Percentiles rank a stretch among this genome's conserved stretches.
These are phyloP conservation scores for Eudemis profundana DNA, from an alignment of 2,888 invertebrate genomes.

Conservation along the genomic window DNA sequence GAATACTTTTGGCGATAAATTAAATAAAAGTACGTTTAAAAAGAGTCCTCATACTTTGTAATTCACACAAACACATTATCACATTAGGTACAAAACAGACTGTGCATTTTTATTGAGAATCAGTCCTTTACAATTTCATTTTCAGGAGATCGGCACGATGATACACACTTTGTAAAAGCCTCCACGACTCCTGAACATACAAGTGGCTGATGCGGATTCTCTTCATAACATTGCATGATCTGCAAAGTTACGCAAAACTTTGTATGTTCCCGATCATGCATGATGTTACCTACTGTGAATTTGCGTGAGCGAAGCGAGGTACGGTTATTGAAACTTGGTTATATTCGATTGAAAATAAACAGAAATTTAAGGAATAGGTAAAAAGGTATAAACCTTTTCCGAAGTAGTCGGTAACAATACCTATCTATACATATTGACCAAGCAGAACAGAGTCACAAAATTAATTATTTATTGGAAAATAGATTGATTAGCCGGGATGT, in stretches of 20 bases:
- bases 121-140: slow-evolving; percentile 50
- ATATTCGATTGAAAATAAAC: no score
- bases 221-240: slow-evolving; percentile 78
- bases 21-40: background rate
- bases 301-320: background rate
- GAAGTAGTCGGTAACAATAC: no score
- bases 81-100: no score
- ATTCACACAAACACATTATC: background rate
- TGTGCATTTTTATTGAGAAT: background rate
- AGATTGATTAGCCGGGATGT: no score
- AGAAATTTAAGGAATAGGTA: no score
- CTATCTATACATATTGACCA: no score
- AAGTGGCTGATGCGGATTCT: slow-evolving; percentile 73
- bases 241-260: slow-evolving; percentile 53
- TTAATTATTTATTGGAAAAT: no score
- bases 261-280: slow-evolving; percentile 29
- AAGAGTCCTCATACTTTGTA: background rate
- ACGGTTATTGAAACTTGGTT: no score
- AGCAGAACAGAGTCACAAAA: no score
- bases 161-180: slow-evolving; percentile 72
- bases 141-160: slow-evolving; percentile 62
- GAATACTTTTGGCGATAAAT: background rate
- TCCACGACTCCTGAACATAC: slow-evolving; percentile 72
- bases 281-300: background rate
- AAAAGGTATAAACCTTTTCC: no score